phyloP scores from a whole-genome alignment of 2,797 vertebrate species.

The Lacerta agilis region DNA sequence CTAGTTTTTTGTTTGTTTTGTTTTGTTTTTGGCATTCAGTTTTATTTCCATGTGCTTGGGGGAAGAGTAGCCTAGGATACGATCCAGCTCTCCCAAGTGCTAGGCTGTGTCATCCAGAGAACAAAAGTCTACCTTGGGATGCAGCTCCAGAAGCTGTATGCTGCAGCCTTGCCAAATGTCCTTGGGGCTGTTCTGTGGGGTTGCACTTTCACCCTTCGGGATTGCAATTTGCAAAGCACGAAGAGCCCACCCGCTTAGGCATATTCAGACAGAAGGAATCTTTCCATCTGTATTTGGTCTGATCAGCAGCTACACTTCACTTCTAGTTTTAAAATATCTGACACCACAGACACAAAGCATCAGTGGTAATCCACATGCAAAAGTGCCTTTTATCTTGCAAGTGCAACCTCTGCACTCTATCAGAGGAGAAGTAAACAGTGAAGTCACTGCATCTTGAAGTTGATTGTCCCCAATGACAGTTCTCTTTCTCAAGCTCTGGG shows the following conservation, averaged over 20 bases:
- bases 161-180: neutral
- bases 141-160: neutral
- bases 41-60: slow-evolving; percentile 12
- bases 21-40: neutral
- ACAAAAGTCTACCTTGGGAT: neutral
- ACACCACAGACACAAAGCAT: neutral
- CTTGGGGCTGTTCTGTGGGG: neutral
- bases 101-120: neutral
- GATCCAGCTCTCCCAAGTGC: too few species aligned
- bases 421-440: neutral
- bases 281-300: neutral
- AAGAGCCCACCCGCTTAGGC: too few species aligned
- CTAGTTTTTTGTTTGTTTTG: too few species aligned
- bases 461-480: neutral
- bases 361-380: neutral
- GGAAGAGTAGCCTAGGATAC: too few species aligned
- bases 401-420: neutral
- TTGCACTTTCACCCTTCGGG: neutral
- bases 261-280: neutral
- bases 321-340: neutral
- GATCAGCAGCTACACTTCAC: slow-evolving; percentile 20
- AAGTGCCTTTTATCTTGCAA: neutral
- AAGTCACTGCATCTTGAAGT: neutral
- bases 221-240: neutral
- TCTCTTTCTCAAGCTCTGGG: too few species aligned